These are phyloP conservation scores for Pachycephus smyrnensis DNA, from an alignment of 2,888 invertebrate genomes.

Conservation along the genomic window DNA sequence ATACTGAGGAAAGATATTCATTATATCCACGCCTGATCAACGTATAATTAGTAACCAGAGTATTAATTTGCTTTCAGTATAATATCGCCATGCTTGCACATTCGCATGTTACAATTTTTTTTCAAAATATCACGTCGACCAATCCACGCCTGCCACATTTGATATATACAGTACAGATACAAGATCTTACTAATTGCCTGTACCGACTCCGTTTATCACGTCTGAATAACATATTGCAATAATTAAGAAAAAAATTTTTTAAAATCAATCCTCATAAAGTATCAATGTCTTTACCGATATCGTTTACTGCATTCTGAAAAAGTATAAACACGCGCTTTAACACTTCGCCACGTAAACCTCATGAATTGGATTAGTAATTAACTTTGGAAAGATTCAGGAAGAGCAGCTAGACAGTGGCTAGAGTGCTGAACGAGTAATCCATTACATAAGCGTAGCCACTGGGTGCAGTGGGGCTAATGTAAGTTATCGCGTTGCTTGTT, in stretches of 20 bases:
- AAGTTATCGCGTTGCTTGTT: slow-evolving; percentile 3
- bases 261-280: neutral
- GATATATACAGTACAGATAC: neutral
- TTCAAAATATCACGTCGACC: neutral
- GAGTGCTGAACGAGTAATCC: neutral
- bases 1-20: neutral
- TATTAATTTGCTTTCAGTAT: neutral
- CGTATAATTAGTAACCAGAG: neutral
- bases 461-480: neutral
- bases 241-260: neutral
- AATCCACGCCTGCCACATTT: neutral
- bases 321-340: neutral
- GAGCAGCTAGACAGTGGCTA: neutral
- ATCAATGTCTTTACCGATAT: neutral
- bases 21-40: neutral
- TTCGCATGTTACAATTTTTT: neutral
- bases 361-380: neutral
- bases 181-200: neutral
- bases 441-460: neutral
- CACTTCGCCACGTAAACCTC: neutral
- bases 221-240: neutral
- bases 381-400: neutral
- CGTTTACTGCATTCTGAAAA: neutral
- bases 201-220: neutral
- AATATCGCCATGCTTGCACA: neutral